These are phyloP conservation scores for Dipodomys spectabilis DNA, from an alignment of 2,113 vertebrate genomes.

Conservation along the genomic window DNA sequence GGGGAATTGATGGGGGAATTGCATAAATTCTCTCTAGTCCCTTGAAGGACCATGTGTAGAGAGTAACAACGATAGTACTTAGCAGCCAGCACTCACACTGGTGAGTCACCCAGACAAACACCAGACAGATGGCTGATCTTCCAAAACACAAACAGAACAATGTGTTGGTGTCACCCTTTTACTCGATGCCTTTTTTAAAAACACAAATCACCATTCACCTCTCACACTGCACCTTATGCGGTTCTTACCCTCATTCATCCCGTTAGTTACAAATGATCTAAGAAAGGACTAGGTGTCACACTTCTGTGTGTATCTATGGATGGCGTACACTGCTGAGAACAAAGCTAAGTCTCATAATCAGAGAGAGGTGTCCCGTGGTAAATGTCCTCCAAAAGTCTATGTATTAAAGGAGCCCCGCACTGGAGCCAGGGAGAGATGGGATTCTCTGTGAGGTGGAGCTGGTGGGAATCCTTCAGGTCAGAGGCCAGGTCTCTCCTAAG, in stretches of 20 bases:
- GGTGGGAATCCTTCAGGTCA: neutral
- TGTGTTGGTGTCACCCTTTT: neutral
- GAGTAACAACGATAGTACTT: rapidly evolving
- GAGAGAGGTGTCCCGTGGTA: neutral
- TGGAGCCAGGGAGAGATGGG: too few relatives aligned
- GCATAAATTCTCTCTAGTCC: neutral
- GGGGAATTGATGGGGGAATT: neutral
- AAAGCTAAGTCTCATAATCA: neutral
- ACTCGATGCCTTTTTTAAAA: neutral
- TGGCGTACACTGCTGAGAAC: neutral
- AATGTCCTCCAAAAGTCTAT: neutral
- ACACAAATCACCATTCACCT: neutral
- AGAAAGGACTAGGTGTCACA: too few relatives aligned
- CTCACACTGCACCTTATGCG: too few relatives aligned
- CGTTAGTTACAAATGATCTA: neutral
- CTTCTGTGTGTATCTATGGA: neutral
- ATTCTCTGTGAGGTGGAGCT: too few relatives aligned
- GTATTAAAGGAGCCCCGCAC: rapidly evolving
- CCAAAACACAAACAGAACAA: neutral
- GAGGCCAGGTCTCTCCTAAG: neutral
- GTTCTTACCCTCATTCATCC: neutral
- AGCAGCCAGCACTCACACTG: neutral
- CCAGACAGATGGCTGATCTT: neutral
- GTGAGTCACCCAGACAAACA: neutral
- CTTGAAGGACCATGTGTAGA: neutral